Evolutionary conservation across 2,113 vertebrate species (phyloP).

Genomic region (Athene cunicularia): DNA sequence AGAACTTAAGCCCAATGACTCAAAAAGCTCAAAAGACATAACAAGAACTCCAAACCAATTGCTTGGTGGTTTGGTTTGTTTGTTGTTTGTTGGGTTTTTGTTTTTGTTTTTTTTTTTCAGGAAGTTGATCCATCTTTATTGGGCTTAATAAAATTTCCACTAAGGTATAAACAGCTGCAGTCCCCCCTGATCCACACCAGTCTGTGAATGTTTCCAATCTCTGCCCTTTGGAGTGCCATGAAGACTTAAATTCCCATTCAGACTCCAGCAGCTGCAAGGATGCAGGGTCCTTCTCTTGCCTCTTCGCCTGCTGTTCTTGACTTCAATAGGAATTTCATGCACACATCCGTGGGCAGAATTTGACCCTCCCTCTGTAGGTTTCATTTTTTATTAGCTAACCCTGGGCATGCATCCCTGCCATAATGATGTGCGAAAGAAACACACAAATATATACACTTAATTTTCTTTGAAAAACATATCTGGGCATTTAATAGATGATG

Average conservation of each 20-base stretch:
- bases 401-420: constrained; percentile 30
- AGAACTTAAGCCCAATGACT: neutral
- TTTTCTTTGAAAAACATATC: constrained; percentile 59
- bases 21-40: neutral
- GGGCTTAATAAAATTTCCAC: constrained; percentile 36
- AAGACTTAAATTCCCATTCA: neutral
- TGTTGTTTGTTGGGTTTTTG: too few relatives aligned
- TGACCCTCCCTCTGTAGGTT: neutral
- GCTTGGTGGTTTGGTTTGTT: neutral
- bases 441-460: neutral
- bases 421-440: constrained; percentile 25
- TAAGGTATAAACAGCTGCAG: constrained; percentile 6
- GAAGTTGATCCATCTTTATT: constrained; percentile 18
- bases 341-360: neutral
- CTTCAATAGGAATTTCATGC: neutral
- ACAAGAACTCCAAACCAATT: neutral
- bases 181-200: neutral
- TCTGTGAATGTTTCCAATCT: neutral
- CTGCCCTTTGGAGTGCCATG: neutral
- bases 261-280: neutral
- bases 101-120: neutral
- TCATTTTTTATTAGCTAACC: constrained; percentile 34
- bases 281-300: neutral
- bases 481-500: constrained; percentile 48
- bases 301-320: neutral